Evolutionary conservation across 2,113 vertebrate genomes (phyloP).

Genomic region (Stigmatopora nigra): DNA sequence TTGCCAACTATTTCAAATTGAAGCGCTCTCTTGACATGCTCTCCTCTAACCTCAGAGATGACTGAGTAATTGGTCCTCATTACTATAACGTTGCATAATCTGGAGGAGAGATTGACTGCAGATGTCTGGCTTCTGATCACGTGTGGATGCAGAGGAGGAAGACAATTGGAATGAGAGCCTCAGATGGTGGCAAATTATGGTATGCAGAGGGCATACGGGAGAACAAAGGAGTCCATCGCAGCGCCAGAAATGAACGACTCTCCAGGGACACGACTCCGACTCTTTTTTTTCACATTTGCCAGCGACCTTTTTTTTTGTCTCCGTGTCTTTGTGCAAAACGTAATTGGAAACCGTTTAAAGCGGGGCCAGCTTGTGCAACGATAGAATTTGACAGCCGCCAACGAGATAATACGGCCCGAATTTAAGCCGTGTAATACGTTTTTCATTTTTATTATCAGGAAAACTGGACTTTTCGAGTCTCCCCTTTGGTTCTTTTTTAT

Average conservation of each 20-base stretch:
- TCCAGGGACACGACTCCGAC: slow-evolving; percentile 44
- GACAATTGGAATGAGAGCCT: slow-evolving; percentile 32
- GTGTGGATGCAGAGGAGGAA: slow-evolving; percentile 30
- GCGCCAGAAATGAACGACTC: slow-evolving; percentile 46
- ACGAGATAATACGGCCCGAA: slow-evolving; percentile 7
- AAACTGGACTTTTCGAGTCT: slow-evolving; percentile 5
- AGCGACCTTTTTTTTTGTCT: slow-evolving; percentile 33
- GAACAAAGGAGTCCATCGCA: slow-evolving; percentile 55
- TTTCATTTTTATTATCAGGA: not conserved
- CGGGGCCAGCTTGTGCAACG: slow-evolving; percentile 13
- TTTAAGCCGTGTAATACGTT: not conserved
- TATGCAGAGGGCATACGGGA: slow-evolving; percentile 48
- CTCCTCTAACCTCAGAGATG: not conserved
- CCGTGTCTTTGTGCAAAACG: slow-evolving; percentile 31
- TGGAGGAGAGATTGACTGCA: slow-evolving; percentile 45
- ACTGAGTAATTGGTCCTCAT: slow-evolving; percentile 38
- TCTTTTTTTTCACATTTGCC: slow-evolving; percentile 27
- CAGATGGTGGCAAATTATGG: slow-evolving; percentile 64
- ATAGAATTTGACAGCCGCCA: slow-evolving; percentile 20
- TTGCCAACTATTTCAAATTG: slow-evolving; percentile 1
- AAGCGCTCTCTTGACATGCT: slow-evolving; percentile 7
- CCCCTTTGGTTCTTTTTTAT: slow-evolving; percentile 6
- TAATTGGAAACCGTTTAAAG: slow-evolving; percentile 46
- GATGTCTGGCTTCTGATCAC: slow-evolving; percentile 51
- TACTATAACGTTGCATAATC: slow-evolving; percentile 53